These are phyloP conservation scores for Hephaestus fuliginosus DNA, from an alignment of 2,797 vertebrate species.

Conservation along the genomic window DNA sequence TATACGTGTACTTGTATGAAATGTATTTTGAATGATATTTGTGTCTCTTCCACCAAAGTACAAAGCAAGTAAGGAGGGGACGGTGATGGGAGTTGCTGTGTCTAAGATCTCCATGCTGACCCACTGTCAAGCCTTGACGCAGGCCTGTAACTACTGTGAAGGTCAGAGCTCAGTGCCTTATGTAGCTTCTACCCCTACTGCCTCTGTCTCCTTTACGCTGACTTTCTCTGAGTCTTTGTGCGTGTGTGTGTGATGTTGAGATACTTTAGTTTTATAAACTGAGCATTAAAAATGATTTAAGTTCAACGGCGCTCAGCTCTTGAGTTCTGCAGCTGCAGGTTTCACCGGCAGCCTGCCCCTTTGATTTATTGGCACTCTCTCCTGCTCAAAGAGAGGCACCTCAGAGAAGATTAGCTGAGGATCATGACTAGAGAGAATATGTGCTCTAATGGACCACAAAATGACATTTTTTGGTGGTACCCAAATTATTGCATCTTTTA, in stretches of 20 bases:
- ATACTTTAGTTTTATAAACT: slow-evolving; percentile 1
- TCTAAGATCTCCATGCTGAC: slow-evolving; percentile 96
- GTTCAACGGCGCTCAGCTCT: background rate
- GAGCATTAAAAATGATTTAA: background rate
- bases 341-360: background rate
- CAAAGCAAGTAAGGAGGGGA: slow-evolving; percentile 98
- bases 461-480: background rate
- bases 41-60: slow-evolving; percentile 84
- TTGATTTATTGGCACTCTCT: slow-evolving; percentile 3
- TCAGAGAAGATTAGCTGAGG: slow-evolving; percentile 18
- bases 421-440: background rate
- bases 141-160: slow-evolving; percentile 98
- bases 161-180: slow-evolving; percentile 87
- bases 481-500: background rate
- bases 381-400: slow-evolving; percentile 10
- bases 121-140: slow-evolving; percentile 96
- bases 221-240: background rate
- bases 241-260: background rate
- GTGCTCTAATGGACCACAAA: slow-evolving; percentile 5
- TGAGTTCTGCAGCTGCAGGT: background rate
- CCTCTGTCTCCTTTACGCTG: background rate
- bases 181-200: background rate
- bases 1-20: background rate
- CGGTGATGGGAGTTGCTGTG: slow-evolving; percentile 97
- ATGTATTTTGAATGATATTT: background rate